Percentiles rank a stretch among this genome's conserved stretches.
These are phyloP conservation scores for Neoitamus cyanurus DNA, from an alignment of 2,888 invertebrate genomes.

Conservation along the genomic window DNA sequence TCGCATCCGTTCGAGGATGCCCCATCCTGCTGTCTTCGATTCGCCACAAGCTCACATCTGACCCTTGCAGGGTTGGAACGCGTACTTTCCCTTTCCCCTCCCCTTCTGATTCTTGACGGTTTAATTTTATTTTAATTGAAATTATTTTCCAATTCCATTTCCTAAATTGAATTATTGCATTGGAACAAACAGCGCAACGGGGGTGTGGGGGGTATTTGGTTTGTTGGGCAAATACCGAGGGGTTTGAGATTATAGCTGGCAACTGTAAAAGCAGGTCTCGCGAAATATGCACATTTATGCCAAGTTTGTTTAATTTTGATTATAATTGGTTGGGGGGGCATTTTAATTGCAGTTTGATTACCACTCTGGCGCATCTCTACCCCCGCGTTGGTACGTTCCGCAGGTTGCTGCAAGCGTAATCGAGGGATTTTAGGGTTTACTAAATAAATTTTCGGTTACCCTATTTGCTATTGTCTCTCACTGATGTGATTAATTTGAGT, in stretches of 20 bases:
- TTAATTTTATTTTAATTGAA: constrained; percentile 44
- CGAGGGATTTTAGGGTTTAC: not conserved
- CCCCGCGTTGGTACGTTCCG: not conserved
- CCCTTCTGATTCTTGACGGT: not conserved
- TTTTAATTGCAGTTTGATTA: constrained; percentile 24
- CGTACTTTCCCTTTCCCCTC: not conserved
- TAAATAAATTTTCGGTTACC: not conserved
- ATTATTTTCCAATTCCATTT: constrained; percentile 46
- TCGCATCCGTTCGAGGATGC: not conserved
- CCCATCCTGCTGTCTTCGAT: not conserved
- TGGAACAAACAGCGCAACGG: not conserved
- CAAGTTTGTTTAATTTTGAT: constrained; percentile 32
- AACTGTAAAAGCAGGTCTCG: not conserved
- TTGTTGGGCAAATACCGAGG: not conserved
- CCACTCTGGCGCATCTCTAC: not conserved
- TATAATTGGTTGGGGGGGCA: constrained; percentile 10
- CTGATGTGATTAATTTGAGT: constrained; percentile 19
- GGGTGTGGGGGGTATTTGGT: not conserved
- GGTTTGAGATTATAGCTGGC: not conserved
- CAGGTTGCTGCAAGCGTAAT: not conserved
- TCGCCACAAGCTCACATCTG: not conserved
- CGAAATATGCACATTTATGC: constrained; percentile 27
- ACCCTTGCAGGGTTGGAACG: not conserved
- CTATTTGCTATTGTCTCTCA: not conserved
- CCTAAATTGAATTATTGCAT: constrained; percentile 34